phyloP scores from a whole-genome alignment of 2,888 invertebrate species.

The Eustalomyia histrio region DNA sequence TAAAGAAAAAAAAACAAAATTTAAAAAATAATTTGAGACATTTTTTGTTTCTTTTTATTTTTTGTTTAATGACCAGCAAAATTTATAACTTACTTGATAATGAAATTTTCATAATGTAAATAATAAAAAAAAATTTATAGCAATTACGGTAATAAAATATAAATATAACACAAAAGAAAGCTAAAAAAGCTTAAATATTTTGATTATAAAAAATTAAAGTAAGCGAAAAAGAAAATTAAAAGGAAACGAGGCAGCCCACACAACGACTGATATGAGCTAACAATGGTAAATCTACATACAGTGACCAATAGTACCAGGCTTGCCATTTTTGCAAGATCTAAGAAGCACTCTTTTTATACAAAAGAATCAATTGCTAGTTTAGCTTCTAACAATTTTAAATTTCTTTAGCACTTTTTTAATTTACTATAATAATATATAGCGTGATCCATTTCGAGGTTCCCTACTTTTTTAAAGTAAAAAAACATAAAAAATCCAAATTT shows the following conservation, averaged over 20 bases:
- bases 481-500: no score
- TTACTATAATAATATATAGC: no score
- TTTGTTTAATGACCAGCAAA: not conserved
- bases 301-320: no score
- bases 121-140: slow-evolving; percentile 47
- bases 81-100: slow-evolving; percentile 56
- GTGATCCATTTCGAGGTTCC: no score
- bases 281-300: slow-evolving; percentile 46
- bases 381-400: no score
- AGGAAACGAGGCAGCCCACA: slow-evolving; percentile 38
- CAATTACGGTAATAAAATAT: slow-evolving; percentile 48
- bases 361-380: no score
- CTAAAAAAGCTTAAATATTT: slow-evolving; percentile 10
- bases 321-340: no score
- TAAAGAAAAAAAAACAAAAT: not conserved
- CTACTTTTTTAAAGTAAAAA: no score
- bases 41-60: not conserved
- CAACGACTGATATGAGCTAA: slow-evolving; percentile 36
- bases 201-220: slow-evolving; percentile 12
- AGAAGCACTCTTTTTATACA: no score
- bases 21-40: not conserved
- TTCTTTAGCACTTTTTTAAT: no score
- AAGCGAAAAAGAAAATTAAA: slow-evolving; percentile 1
- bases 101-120: slow-evolving; percentile 52
- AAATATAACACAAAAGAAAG: slow-evolving; percentile 22